Conservation (phyloP, 2,113 vertebrate species). For the Pluvianellus socialis region DNA sequence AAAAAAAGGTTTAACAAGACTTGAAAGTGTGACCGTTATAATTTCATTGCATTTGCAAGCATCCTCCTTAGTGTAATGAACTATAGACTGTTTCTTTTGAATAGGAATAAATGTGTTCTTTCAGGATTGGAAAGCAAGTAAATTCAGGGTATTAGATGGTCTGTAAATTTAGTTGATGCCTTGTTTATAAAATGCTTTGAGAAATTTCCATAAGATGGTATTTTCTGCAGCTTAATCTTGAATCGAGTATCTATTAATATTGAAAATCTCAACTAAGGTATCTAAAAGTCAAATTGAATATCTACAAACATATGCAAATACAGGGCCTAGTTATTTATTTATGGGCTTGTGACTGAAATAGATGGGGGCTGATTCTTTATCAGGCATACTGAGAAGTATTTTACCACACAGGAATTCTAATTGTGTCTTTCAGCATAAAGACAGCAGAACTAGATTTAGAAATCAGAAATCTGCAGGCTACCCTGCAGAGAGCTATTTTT, state of each 20-base stretch:
- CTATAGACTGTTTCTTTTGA: neutral
- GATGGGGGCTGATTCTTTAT: neutral
- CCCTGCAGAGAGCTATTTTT: neutral
- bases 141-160: neutral
- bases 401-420: neutral
- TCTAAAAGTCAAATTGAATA: slow-evolving; percentile 36
- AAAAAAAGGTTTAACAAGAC: neutral
- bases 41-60: neutral
- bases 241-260: neutral
- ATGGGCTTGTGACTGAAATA: slow-evolving; percentile 12
- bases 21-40: neutral
- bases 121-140: neutral
- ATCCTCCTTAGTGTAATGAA: neutral
- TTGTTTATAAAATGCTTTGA: neutral
- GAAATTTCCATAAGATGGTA: neutral
- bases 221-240: neutral
- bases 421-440: neutral
- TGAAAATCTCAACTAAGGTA: neutral
- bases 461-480: neutral
- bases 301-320: slow-evolving; percentile 23
- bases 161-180: neutral
- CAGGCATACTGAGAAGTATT: neutral
- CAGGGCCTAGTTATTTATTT: neutral
- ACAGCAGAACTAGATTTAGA: neutral
- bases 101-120: neutral